phyloP scores from a whole-genome alignment of 2,797 vertebrate genomes.

The Dallia pectoralis region DNA sequence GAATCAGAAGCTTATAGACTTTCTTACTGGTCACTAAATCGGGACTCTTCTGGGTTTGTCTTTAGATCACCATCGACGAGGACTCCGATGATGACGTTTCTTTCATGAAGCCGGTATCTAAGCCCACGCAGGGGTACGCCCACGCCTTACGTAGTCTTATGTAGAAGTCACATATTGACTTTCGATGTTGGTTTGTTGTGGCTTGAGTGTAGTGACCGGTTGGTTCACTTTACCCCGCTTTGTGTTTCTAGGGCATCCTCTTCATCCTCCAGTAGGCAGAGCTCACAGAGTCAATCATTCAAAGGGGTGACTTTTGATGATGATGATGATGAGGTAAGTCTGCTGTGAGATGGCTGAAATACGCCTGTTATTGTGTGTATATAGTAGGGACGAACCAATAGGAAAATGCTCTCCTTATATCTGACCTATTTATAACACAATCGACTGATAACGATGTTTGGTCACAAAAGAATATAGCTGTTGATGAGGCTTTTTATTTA shows the following conservation, averaged over 20 bases:
- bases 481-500: no score
- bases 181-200: neutral
- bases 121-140: neutral
- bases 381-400: neutral
- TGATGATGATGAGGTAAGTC: slow-evolving; percentile 58
- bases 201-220: neutral
- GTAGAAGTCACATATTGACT: neutral
- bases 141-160: neutral
- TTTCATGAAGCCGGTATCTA: neutral
- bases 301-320: slow-evolving; percentile 72
- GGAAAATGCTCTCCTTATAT: no score
- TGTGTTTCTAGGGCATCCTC: slow-evolving; percentile 48
- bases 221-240: neutral
- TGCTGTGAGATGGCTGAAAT: slow-evolving; percentile 23
- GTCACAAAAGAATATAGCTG: no score
- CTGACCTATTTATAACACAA: neutral
- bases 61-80: slow-evolving; percentile 46
- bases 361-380: neutral
- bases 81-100: slow-evolving; percentile 45
- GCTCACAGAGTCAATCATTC: slow-evolving; percentile 66
- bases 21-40: neutral
- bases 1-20: neutral
- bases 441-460: no score
- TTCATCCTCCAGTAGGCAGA: slow-evolving; percentile 43
- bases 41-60: neutral